Evolutionary conservation across 2,888 invertebrate genomes (phyloP).

Genomic region (Melanostoma mellinum): DNA sequence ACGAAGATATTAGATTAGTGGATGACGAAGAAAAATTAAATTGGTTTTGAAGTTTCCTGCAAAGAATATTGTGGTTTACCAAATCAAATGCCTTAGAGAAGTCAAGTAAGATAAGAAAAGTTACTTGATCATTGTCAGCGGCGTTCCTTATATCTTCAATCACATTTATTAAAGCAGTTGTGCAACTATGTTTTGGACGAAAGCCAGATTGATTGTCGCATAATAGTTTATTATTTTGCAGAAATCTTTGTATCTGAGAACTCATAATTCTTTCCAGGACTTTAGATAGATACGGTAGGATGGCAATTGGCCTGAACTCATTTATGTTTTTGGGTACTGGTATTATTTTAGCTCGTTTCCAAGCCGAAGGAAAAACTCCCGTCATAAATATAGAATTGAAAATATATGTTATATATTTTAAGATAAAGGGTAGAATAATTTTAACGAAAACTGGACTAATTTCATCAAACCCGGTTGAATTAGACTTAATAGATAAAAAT

Average conservation of each 20-base stretch:
- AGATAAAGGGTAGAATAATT: neutral
- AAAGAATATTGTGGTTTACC: neutral
- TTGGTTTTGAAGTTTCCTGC: neutral
- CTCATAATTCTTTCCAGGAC: conserved; percentile 7
- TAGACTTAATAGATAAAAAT: conserved; percentile 2
- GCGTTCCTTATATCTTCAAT: conserved; percentile 9
- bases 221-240: neutral
- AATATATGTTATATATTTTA: neutral
- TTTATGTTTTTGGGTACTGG: too few relatives aligned
- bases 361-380: neutral
- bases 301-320: neutral
- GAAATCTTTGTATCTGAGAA: conserved; percentile 2
- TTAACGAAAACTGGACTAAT: conserved; percentile 3
- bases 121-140: neutral
- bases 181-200: conserved; percentile 1
- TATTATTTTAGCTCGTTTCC: conserved; percentile 4
- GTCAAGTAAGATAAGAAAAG: conserved; percentile 4
- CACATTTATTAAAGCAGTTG: conserved; percentile 1
- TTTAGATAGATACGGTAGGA: conserved; percentile 4
- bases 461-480: conserved; percentile 4
- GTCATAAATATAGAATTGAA: neutral
- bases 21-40: conserved; percentile 5
- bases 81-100: conserved; percentile 5
- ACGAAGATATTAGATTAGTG: neutral
- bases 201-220: conserved; percentile 1